Conservation (phyloP, 2,797 vertebrate genomes). For the Knipowitschia caucasica region DNA sequence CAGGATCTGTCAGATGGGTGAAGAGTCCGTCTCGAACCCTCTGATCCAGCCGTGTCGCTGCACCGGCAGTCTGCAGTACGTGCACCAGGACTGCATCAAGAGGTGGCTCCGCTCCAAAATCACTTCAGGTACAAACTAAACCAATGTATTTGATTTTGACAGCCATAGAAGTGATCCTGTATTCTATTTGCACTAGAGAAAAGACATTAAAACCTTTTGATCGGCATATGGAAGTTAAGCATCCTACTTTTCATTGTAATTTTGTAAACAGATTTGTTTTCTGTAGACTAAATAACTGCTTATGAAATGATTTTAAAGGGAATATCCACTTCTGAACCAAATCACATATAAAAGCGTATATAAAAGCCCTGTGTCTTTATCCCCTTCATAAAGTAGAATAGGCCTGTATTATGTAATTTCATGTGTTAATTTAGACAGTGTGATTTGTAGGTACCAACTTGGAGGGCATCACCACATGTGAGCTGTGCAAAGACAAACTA, state of each 20-base stretch:
- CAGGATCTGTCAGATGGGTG: conserved; percentile 95
- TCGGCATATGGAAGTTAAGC: no score
- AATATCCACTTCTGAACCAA: no score
- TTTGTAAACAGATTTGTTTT: no score
- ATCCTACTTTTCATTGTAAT: no score
- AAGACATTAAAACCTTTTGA: no score
- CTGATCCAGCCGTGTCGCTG: conserved; percentile 95
- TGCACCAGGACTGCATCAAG: conserved; percentile 98
- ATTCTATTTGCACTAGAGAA: no score
- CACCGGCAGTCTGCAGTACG: conserved; percentile 91
- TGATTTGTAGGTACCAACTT: conserved; percentile 82
- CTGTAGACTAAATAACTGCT: no score
- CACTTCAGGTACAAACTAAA: conserved; percentile 83
- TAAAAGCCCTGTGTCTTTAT: neutral
- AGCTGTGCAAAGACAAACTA: conserved; percentile 95
- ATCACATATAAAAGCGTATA: neutral
- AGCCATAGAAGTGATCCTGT: no score
- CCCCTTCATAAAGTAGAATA: neutral
- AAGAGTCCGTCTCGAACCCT: conserved; percentile 86
- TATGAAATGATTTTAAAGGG: no score
- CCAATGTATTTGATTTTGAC: neutral
- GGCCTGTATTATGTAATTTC: neutral
- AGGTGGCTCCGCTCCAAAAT: conserved; percentile 97
- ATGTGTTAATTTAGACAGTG: neutral
- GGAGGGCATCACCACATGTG: conserved; percentile 93